Percentiles rank a stretch among this genome's conserved stretches.
phyloP scores from a whole-genome alignment of 1,140 invertebrate genomes.

The Drosophila repletoides region DNA sequence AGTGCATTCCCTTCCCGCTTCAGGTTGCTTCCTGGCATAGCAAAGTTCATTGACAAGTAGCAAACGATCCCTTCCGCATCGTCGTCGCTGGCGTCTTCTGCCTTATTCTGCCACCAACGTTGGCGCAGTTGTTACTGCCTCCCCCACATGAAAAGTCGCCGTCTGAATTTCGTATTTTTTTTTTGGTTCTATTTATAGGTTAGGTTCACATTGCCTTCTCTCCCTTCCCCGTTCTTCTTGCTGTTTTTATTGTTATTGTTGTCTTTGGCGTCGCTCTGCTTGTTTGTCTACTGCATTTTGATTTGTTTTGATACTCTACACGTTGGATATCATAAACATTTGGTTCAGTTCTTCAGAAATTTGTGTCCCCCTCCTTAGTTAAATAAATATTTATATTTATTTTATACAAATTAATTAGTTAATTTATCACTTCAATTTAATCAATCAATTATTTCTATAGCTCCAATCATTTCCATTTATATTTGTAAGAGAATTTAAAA shows the following conservation, averaged over 20 bases:
- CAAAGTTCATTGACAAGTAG: constrained; percentile 55
- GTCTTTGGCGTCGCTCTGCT: constrained; percentile 10
- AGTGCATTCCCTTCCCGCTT: neutral
- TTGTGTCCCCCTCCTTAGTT: too few species aligned
- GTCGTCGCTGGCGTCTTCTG: neutral
- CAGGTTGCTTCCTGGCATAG: neutral
- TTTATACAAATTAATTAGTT: too few species aligned
- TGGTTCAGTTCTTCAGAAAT: neutral
- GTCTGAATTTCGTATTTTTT: constrained; percentile 38
- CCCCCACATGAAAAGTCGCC: constrained; percentile 25
- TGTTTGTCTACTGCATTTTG: constrained; percentile 10
- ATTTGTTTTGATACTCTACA: constrained; percentile 22
- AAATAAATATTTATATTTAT: too few species aligned
- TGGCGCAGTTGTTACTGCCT: constrained; percentile 11
- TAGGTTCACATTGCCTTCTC: constrained; percentile 23
- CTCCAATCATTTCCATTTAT: too few species aligned
- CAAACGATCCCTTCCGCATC: constrained; percentile 2
- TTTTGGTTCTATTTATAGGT: constrained; percentile 60
- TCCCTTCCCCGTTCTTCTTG: neutral
- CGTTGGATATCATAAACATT: neutral
- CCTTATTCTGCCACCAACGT: constrained; percentile 1
- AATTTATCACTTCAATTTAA: too few species aligned
- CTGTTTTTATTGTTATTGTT: neutral
- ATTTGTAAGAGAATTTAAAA: neutral
- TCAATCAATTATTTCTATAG: too few species aligned